A percentile compares a stretch with the other conserved stretches of the same genome.
These are phyloP conservation scores for Anguilla marmorata DNA, from an alignment of 2,797 vertebrate species.

Conservation along the genomic window DNA sequence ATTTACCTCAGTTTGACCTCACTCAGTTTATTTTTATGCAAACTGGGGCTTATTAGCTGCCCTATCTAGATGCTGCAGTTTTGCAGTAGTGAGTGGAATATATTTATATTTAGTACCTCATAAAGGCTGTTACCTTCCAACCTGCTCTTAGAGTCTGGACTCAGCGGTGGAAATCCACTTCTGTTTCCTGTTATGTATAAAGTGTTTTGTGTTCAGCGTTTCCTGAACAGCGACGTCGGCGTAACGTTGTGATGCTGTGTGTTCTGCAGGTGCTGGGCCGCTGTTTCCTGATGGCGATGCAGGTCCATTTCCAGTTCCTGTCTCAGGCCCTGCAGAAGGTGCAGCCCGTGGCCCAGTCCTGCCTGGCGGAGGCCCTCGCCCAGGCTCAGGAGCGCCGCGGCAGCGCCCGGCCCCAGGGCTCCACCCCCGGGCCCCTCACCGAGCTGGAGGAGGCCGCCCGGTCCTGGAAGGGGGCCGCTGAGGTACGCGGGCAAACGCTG, in stretches of 20 bases:
- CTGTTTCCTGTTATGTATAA: not conserved
- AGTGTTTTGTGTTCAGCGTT: not conserved
- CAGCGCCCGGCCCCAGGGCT: slow-evolving; percentile 65
- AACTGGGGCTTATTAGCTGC: too few species aligned
- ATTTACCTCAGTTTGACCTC: too few species aligned
- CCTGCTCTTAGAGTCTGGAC: too few species aligned
- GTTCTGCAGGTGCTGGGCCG: slow-evolving; percentile 86
- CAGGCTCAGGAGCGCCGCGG: slow-evolving; percentile 88
- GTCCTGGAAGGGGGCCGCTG: slow-evolving; percentile 91
- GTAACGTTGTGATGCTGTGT: not conserved
- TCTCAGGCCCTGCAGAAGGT: slow-evolving; percentile 97
- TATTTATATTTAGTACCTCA: too few species aligned
- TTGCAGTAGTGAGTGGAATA: too few species aligned
- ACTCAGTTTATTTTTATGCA: too few species aligned
- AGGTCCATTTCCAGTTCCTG: slow-evolving; percentile 99
- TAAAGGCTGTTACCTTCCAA: too few species aligned
- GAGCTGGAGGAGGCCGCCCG: slow-evolving; percentile 91
- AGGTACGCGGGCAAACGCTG: slow-evolving; percentile 72
- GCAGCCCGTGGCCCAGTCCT: slow-evolving; percentile 94
- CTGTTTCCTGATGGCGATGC: slow-evolving; percentile 97
- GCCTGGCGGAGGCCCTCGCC: slow-evolving; percentile 86
- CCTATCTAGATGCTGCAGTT: too few species aligned
- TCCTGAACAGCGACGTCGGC: not conserved
- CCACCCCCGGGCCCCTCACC: slow-evolving; percentile 72
- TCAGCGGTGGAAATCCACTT: too few species aligned